A percentile compares a stretch with the other conserved stretches of the same genome.
Conservation (phyloP, 2,113 vertebrate species). For the Pavo muticus region DNA sequence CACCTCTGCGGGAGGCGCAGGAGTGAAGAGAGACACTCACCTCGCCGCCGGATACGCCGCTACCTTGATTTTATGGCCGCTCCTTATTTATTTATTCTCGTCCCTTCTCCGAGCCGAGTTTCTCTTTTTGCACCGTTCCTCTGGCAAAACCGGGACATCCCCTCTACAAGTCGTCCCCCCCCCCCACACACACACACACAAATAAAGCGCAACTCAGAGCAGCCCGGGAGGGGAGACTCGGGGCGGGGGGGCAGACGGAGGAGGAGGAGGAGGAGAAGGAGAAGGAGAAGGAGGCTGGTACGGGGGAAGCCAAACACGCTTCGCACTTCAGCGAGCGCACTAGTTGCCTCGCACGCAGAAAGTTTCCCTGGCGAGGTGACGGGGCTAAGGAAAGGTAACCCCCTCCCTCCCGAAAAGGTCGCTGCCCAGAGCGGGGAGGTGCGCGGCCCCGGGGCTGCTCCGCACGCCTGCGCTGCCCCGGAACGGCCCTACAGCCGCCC, state of each 20-base stretch:
- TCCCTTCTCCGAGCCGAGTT: conserved; percentile 14
- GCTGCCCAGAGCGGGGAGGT: not conserved
- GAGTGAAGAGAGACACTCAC: conserved; percentile 35
- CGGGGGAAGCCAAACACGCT: not conserved
- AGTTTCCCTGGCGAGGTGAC: not conserved
- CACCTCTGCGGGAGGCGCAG: not conserved
- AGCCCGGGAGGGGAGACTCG: not conserved
- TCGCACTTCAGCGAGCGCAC: not conserved
- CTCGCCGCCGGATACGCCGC: not conserved
- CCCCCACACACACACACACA: not conserved
- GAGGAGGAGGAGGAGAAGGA: conserved; percentile 34
- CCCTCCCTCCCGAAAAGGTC: not conserved
- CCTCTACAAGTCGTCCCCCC: not conserved
- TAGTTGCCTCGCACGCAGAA: not conserved
- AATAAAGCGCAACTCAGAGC: conserved; percentile 14
- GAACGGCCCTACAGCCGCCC: fast-evolving
- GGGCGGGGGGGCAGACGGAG: not conserved
- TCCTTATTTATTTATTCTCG: conserved; percentile 51
- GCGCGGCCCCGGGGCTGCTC: too few species aligned
- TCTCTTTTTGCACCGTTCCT: conserved; percentile 32
- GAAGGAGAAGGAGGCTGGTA: conserved; percentile 27
- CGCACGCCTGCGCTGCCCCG: not conserved
- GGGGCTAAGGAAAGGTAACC: not conserved
- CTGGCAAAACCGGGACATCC: conserved; percentile 55
- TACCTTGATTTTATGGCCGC: conserved; percentile 17